Base-by-base conservation (phyloP, 2,888 invertebrate species). In the Sinopyrophorus schimmeli region DNA sequence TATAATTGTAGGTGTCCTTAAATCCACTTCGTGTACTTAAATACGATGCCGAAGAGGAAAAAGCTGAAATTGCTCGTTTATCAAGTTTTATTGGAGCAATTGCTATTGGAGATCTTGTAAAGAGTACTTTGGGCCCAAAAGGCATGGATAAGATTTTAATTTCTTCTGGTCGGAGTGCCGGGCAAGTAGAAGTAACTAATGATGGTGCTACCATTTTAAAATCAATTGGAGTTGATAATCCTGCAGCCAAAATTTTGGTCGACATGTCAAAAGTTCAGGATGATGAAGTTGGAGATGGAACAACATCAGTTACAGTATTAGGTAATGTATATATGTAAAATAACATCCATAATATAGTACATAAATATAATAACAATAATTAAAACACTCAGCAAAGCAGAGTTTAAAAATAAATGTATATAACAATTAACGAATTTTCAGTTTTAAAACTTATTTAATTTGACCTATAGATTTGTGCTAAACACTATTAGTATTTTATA, bases 211-310 rank as follows among this genome's bases (percentile, higher is more conserved):
- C 99, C 4, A 99, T 99, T 68, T 77, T 99, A 41, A 92, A 95
- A 72, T 85, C 92, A 0, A 84, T 99, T 46, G 98, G 98, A 41
- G 92, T 99, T 10, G 98, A 99, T 71, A 99, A 99, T 75, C 97
- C 99, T 12, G 98, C 99, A 17, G 98, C 98, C 1, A 99, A 99
- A 76, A 92, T 99, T 65, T 79, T 99, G 35, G 96, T 99, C n/a
- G 95, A 99, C 61, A 97, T 99, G 85, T 92, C 98, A 7, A 90
- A 92, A 74, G 95, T 95, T 2, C 99, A 99, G 72, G 99, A 99
- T 76, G 95, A 95, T 70, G 99, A 99, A 80, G 98, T 99, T 48
- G 99, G 99, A 28, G 99, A 99, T 81, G 99, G 99, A 7, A 99
- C 99, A n/a, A 99, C 99, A 24, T 98, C 98, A 1, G 99, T 99